Percentiles rank a stretch among this genome's conserved stretches.
Conservation (phyloP, 2,888 invertebrate species). For the Hipparchia semele region DNA sequence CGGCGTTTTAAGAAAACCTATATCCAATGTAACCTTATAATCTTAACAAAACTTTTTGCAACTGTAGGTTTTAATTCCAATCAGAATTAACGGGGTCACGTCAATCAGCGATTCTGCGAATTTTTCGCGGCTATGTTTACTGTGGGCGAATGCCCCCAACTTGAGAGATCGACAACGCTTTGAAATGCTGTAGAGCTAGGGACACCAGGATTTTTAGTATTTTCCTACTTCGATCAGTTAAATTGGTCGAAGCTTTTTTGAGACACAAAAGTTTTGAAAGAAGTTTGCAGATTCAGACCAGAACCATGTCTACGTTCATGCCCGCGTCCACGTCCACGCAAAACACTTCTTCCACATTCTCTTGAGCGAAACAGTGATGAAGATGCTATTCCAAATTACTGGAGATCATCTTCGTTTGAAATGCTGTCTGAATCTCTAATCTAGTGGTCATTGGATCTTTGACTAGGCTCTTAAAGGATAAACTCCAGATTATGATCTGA, state of each 20-base stretch:
- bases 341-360: too few relatives aligned
- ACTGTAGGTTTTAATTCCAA: conserved; percentile 5
- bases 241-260: neutral
- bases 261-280: neutral
- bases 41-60: neutral
- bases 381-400: too few relatives aligned
- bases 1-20: neutral
- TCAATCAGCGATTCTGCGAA: conserved; percentile 16
- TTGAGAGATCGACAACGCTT: conserved; percentile 18
- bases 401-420: too few relatives aligned
- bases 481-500: too few relatives aligned
- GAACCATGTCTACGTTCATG: too few relatives aligned
- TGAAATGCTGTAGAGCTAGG: neutral
- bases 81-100: conserved; percentile 19
- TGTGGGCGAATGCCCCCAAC: conserved; percentile 19
- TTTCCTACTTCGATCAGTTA: neutral
- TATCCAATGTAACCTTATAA: too few relatives aligned
- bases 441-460: too few relatives aligned
- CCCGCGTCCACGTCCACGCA: too few relatives aligned
- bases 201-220: neutral
- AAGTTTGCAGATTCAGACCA: too few relatives aligned
- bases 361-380: too few relatives aligned
- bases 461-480: too few relatives aligned
- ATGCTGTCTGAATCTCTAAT: too few relatives aligned
- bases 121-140: conserved; percentile 12